Evolutionary conservation across 2,888 invertebrate species (phyloP).

Genomic region (Pseudococcus longispinus): DNA sequence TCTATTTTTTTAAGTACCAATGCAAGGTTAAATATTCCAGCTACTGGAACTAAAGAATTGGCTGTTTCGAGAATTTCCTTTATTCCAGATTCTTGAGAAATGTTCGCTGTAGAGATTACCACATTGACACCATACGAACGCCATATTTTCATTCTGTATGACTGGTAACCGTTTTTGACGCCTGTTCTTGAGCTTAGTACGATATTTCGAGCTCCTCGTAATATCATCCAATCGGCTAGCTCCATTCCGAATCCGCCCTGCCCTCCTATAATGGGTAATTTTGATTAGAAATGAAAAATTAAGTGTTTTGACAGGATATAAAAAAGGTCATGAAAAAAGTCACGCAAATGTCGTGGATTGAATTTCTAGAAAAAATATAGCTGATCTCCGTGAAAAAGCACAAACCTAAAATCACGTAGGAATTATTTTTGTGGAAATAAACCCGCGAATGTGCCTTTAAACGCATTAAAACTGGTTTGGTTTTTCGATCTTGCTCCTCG

Average conservation of each 20-base stretch:
- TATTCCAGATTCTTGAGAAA: not conserved
- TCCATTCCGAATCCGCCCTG: conserved; percentile 71
- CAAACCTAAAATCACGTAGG: conserved; percentile 68
- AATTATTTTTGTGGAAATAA: conserved; percentile 65
- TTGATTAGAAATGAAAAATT: too few species aligned
- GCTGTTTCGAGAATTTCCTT: conserved; percentile 67
- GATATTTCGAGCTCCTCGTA: conserved; percentile 67
- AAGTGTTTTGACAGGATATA: too few species aligned
- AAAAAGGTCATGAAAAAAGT: too few species aligned
- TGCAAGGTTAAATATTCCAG: conserved; percentile 89
- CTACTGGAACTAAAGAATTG: conserved; percentile 72
- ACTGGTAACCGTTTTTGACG: conserved; percentile 68
- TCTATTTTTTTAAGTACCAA: conserved; percentile 66
- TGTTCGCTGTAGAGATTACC: conserved; percentile 70
- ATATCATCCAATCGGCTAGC: conserved; percentile 67
- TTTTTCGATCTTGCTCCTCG: conserved; percentile 63
- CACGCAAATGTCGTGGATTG: too few species aligned
- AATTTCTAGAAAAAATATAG: too few species aligned
- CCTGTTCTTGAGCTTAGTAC: conserved; percentile 69
- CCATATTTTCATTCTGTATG: conserved; percentile 69
- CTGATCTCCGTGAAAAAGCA: too few species aligned
- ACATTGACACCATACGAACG: conserved; percentile 76
- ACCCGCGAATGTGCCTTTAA: conserved; percentile 65
- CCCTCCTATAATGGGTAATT: conserved; percentile 62
- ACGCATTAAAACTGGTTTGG: conserved; percentile 49